phyloP scores from a whole-genome alignment of 2,888 invertebrate genomes.

The Drosophila atroscutellata region DNA sequence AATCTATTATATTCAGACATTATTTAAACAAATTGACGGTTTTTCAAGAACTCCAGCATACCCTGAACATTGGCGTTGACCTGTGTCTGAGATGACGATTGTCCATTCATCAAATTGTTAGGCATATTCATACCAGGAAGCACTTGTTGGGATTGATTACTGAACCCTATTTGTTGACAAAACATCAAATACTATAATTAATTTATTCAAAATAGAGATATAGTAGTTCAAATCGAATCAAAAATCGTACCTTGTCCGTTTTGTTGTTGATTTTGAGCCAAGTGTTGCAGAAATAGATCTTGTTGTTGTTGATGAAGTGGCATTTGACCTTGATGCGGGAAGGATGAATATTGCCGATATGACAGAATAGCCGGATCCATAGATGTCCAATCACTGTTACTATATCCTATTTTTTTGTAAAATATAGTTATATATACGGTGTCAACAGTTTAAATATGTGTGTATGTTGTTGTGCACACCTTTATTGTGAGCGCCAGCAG shows the following conservation, averaged over 20 bases:
- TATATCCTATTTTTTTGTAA: slow-evolving; percentile 84
- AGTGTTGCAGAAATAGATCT: slow-evolving; percentile 84
- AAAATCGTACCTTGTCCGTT: slow-evolving; percentile 72
- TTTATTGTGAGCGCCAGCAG: slow-evolving; percentile 74
- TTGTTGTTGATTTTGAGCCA: slow-evolving; percentile 77
- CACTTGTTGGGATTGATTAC: slow-evolving; percentile 73
- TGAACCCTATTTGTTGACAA: slow-evolving; percentile 69
- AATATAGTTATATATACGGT: background rate
- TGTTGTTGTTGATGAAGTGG: slow-evolving; percentile 80
- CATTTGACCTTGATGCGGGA: slow-evolving; percentile 83
- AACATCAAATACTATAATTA: slow-evolving; percentile 4
- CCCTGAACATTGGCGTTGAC: slow-evolving; percentile 83
- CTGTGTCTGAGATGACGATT: slow-evolving; percentile 82
- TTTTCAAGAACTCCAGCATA: slow-evolving; percentile 83
- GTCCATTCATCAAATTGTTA: slow-evolving; percentile 82
- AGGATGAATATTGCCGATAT: slow-evolving; percentile 84
- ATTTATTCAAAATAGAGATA: background rate
- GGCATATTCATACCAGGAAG: slow-evolving; percentile 82
- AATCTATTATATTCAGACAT: slow-evolving; percentile 70
- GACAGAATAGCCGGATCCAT: slow-evolving; percentile 95
- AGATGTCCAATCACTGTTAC: slow-evolving; percentile 93
- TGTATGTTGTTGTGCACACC: slow-evolving; percentile 36
- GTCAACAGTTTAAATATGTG: background rate
- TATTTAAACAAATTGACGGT: slow-evolving; percentile 81
- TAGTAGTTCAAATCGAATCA: background rate